Evolutionary conservation across 2,113 vertebrate genomes (phyloP), one percentile per base, ranked within the genome.

Genomic region (Cephalopholis sonnerati): DNA sequence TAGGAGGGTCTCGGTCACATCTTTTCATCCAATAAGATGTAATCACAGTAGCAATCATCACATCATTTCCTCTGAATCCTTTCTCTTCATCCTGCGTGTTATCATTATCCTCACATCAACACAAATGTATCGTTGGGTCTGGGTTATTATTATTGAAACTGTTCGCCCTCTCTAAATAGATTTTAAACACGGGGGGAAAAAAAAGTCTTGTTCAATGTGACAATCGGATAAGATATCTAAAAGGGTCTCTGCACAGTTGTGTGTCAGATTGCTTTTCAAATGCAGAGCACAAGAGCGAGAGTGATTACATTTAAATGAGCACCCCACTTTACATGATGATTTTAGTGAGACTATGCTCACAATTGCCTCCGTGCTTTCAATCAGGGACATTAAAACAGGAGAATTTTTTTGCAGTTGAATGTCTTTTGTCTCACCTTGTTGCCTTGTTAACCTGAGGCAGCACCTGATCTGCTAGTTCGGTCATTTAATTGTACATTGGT

Each of bases 241-340:
- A 90, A 80, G n/a, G 39, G 16, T 48, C n/a, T 46, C 59, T 18
- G 53, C 18, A 20, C 22, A 55, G 48, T 67, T 59, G 13, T 73
- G 53, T 77, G 68, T 77, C 32, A 79, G 68, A 83, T 64, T 77
- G 59, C 51, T 50, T 80, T 81, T 85, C 29, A 80, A 63, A 73
- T 76, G 29, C 57, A 66, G 73, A 53, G 46, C 29, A 69, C 24
- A 82, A 77, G 61, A 74, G 55, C 12, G 44, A 63, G 58, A 77
- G 51, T 76, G 79, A 91, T 84, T 85, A 74, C 39, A 87, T 84
- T 81, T 64, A 70, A 90, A 89, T 82, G 67, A 48, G 70, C 73
- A 25, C 55, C 15, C 29, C 62, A 58, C 64, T 84, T 84, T 48
- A 66, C 29, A 77, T 83, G 59, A 80, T 72, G 2, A 84, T 86